Base-by-base conservation (phyloP, 2,797 vertebrate genomes). In the Apodemus agrarius region DNA sequence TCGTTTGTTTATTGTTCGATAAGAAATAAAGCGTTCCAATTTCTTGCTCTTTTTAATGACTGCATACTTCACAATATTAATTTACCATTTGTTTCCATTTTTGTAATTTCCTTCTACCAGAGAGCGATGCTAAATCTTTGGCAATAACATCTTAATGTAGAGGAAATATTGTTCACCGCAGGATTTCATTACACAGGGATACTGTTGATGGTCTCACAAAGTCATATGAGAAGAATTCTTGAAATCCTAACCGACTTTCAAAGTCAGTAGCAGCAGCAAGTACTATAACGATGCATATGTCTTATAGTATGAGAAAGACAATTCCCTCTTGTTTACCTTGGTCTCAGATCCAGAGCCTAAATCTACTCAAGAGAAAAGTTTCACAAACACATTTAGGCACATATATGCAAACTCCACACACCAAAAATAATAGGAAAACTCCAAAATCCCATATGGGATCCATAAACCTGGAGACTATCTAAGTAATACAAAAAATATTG, bases 271-370 rank as follows among this genome's bases (percentile, higher is more conserved):
- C n/a, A 74, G 9, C 37, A 46, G 40, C 46, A 37, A 54, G 19
- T 3, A 79, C 61, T 29, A 1, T 46, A 72, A 29, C 1, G 3
- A 54, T 7, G 3, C 34, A 1, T 3, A 9, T 3, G 11, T 8
- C 3, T 14, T 7, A 3, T 86, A 1, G 22, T 17, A 59, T 34
- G 5, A 86, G 8, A 67, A 61, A 7, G 31, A 24, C 37, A 85
- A 13, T n/a, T 63, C 11, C 10, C 12, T 43, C 26, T 46, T 46
- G 21, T 54, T 16, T 1, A 7, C 16, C n/a, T 40, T 37, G 12
- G 29, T 24, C 21, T 17, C 29, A 46, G 40, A 16, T 10, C 11
- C 31, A 79, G 22, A 78, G 69, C 29, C 22, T 75, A 16, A 84
- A 24, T 78, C n/a, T 43, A 37, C 10, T 11, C 40, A 65, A 72